A percentile compares a stretch with the other conserved stretches of the same genome.
These are phyloP conservation scores for Anthonomus grandis DNA, from an alignment of 1,140 invertebrate genomes.

Conservation along the genomic window DNA sequence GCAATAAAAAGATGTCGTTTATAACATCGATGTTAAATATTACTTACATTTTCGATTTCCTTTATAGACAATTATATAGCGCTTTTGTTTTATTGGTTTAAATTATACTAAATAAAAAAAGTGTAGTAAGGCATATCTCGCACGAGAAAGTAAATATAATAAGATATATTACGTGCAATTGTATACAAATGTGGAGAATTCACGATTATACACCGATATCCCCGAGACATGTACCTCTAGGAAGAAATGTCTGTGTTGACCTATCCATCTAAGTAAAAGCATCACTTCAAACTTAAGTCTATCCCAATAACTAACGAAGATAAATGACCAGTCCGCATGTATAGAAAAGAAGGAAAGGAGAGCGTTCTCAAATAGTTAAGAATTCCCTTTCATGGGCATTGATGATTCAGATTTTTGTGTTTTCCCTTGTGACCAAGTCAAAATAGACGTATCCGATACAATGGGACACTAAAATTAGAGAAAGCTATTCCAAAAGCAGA, in stretches of 20 bases:
- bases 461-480: neutral
- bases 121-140: too few species aligned
- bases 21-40: too few species aligned
- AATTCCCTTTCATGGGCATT: conserved; percentile 7
- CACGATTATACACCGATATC: too few species aligned
- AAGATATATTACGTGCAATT: too few species aligned
- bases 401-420: conserved; percentile 5
- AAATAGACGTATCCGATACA: neutral
- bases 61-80: too few species aligned
- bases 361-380: conserved; percentile 5
- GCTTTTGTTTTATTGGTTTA: too few species aligned
- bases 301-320: conserved; percentile 7
- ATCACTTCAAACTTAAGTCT: conserved; percentile 6
- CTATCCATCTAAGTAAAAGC: neutral
- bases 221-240: neutral
- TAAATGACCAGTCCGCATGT: conserved; percentile 5
- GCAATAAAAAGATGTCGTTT: too few species aligned
- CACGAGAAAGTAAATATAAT: too few species aligned
- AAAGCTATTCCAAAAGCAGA: too few species aligned
- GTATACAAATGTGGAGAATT: too few species aligned
- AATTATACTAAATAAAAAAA: too few species aligned
- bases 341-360: conserved; percentile 10
- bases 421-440: conserved; percentile 10
- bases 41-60: too few species aligned
- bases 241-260: conserved; percentile 1